These are phyloP conservation scores for Podabrus alpinus DNA, from an alignment of 2,888 invertebrate species.

Conservation along the genomic window DNA sequence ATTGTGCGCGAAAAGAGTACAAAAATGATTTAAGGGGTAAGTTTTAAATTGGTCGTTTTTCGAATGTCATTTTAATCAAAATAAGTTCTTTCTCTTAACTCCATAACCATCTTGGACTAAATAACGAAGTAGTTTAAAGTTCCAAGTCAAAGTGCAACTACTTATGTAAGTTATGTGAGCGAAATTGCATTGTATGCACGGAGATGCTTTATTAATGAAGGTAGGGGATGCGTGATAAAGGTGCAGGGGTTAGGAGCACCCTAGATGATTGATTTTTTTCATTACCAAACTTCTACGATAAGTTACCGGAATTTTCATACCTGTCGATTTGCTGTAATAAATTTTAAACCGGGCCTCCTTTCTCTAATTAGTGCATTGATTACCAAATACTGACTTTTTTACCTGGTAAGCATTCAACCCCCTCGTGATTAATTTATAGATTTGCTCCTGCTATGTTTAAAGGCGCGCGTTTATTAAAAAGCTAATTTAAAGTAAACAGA, in stretches of 20 bases:
- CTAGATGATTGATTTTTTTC: not conserved
- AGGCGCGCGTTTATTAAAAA: not conserved
- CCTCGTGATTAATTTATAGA: not conserved
- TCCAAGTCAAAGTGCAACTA: not conserved
- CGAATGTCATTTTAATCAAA: constrained; percentile 49
- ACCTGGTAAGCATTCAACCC: not conserved
- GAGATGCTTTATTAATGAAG: not conserved
- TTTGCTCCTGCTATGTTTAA: not conserved
- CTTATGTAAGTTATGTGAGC: not conserved
- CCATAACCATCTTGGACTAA: constrained; percentile 40
- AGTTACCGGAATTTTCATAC: not conserved
- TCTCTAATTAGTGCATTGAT: not conserved
- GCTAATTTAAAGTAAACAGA: not conserved
- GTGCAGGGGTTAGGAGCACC: not conserved
- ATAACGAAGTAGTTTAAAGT: not conserved
- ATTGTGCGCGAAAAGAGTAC: not conserved
- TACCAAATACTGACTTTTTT: not conserved
- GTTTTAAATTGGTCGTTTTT: constrained; percentile 17
- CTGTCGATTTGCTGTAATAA: not conserved
- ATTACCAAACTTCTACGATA: not conserved
- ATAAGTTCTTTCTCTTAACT: constrained; percentile 48
- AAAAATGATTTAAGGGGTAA: constrained; percentile 16
- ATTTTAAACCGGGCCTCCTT: not conserved
- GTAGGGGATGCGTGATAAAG: not conserved
- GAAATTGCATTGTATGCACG: not conserved